A percentile compares a stretch with the other conserved stretches of the same genome.
phyloP scores from a whole-genome alignment of 2,797 vertebrate species.

The Adelosebastes latens region DNA sequence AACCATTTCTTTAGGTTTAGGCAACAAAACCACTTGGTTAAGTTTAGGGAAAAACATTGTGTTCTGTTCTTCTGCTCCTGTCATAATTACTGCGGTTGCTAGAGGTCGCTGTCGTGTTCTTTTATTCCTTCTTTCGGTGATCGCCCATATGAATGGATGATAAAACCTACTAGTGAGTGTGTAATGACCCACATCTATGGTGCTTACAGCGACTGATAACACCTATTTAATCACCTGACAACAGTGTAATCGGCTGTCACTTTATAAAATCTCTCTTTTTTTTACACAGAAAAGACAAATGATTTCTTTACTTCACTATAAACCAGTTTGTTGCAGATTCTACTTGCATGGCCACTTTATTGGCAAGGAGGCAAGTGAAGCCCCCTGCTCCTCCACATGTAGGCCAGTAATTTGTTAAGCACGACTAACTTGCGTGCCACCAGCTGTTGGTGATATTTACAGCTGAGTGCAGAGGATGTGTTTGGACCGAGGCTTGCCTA shows the following conservation, averaged over 20 bases:
- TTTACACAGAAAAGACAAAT: constrained; percentile 18
- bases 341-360: constrained; percentile 35
- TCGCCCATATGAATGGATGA: no score
- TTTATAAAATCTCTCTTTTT: constrained; percentile 8
- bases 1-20: no score
- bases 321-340: constrained; percentile 29
- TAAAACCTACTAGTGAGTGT: no score
- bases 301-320: constrained; percentile 8
- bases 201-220: no score
- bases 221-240: no score
- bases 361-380: constrained; percentile 53
- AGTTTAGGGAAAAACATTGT: no score
- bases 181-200: no score
- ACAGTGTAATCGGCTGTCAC: background rate
- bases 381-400: constrained; percentile 59
- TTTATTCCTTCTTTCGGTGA: no score
- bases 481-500: constrained; percentile 67
- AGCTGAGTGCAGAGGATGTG: constrained; percentile 79
- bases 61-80: no score
- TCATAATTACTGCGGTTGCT: no score
- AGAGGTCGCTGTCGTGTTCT: no score
- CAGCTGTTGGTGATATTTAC: constrained; percentile 88
- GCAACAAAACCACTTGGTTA: no score
- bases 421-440: constrained; percentile 82
- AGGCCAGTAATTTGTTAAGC: constrained; percentile 81